Evolutionary conservation across 2,797 vertebrate genomes (phyloP).

Genomic region (Tauraco hartlaubi): DNA sequence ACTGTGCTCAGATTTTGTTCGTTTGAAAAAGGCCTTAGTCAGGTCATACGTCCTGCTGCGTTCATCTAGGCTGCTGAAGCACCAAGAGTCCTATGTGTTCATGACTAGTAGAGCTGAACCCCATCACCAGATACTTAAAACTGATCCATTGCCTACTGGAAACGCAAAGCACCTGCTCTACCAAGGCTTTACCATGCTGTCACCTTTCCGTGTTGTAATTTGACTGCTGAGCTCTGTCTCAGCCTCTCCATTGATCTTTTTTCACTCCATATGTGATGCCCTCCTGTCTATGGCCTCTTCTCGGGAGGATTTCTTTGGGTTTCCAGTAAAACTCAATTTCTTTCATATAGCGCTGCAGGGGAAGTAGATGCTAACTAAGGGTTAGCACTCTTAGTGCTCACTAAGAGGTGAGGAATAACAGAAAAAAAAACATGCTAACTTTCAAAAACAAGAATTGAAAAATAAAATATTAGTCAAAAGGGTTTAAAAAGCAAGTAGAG

Average conservation of each 20-base stretch:
- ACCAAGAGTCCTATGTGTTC: background rate
- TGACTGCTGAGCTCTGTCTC: background rate
- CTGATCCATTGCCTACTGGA: background rate
- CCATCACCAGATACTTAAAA: background rate
- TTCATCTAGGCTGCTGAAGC: background rate
- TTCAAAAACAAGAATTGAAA: background rate
- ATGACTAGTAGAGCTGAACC: background rate
- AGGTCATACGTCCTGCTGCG: background rate
- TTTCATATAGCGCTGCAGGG: background rate
- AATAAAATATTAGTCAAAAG: background rate
- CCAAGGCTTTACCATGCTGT: background rate
- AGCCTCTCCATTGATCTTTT: background rate
- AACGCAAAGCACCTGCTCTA: background rate
- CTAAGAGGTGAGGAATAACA: background rate
- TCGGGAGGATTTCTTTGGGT: background rate
- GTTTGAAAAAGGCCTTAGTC: background rate
- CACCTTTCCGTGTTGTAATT: background rate
- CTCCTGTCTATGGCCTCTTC: background rate
- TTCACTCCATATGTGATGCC: background rate
- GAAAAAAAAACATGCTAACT: background rate
- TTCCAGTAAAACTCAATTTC: background rate
- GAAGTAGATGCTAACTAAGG: background rate
- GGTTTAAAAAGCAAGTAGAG: background rate
- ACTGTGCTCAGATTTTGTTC: background rate
- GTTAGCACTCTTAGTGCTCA: background rate